Base-by-base conservation (phyloP, 2,888 invertebrate genomes). In the Euspilapteryx auroguttella region DNA sequence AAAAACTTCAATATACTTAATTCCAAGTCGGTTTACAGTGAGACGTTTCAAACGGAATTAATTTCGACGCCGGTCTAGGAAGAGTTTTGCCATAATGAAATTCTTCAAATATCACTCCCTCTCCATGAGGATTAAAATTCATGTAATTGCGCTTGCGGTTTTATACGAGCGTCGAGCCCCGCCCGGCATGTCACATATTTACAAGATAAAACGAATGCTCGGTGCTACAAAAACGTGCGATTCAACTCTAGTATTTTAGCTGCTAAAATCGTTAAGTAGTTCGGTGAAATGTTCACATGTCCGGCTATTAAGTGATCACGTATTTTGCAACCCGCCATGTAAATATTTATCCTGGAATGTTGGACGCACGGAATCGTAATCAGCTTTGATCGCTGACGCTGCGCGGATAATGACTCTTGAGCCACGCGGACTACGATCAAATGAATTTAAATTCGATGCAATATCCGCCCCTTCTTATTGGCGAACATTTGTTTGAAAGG, bases 311-410 rank as follows among this genome's bases (percentile, higher is more conserved):
- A 17, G 71, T 71, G 71, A 68, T 49, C 58, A 48, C 51, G 5
- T 17, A 17, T 17, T 51, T 57, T 59, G 63, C 63, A 62, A 58
- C 63, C 66, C 64, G 69, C 64, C 69, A 61, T 56, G 63, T 64
- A 71, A 73, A 73, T 69, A 71, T 73, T 73, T 73, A 66, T 65
- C 59, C 59, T 56, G 64, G 57, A 68, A 64, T 61, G 63, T 57
- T 56, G 55, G 59, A 57, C 58, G 54, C 46, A 40, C 49, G 49
- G 68, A 68, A 69, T 73, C 42, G 64, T 73, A 69, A 71, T 65
- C 64, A 59, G 58, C 52, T 56, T 51, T 66, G 69, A 68, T 66
- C 66, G 58, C 14, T n/a, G 11, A 10, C 6, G 6, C 6, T 22
- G 22, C 4, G 22, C 12, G 12, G 3, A 10, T 6, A 22, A 22